phyloP scores from a whole-genome alignment of 2,888 invertebrate genomes.

The Dryobotodes eremita region DNA sequence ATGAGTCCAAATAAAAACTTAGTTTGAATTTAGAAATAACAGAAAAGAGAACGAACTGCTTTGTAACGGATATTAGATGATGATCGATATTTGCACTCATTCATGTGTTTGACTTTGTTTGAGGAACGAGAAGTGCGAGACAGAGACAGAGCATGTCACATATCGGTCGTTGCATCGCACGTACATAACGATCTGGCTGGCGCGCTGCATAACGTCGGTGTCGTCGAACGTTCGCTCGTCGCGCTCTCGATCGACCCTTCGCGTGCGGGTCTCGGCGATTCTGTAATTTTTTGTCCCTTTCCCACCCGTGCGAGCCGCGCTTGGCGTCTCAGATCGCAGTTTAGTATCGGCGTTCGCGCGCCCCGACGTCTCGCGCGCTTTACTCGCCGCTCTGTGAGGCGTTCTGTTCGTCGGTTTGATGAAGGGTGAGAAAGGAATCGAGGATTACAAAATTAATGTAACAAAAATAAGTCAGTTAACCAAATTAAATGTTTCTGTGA shows the following conservation, averaged over 20 bases:
- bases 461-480: slow-evolving; percentile 72
- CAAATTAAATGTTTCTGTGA: slow-evolving; percentile 65
- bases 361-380: slow-evolving; percentile 74
- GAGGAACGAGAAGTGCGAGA: slow-evolving; percentile 79
- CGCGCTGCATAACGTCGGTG: slow-evolving; percentile 95
- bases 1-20: slow-evolving; percentile 61
- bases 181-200: slow-evolving; percentile 97
- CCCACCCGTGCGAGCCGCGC: slow-evolving; percentile 77
- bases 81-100: slow-evolving; percentile 55
- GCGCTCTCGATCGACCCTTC: slow-evolving; percentile 90
- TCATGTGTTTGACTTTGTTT: slow-evolving; percentile 75
- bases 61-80: slow-evolving; percentile 1
- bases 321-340: slow-evolving; percentile 71
- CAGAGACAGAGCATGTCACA: slow-evolving; percentile 72
- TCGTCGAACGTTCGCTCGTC: slow-evolving; percentile 93
- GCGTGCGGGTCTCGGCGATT: slow-evolving; percentile 87
- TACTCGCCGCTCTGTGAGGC: slow-evolving; percentile 80
- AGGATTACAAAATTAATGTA: slow-evolving; percentile 78
- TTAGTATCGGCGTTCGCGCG: slow-evolving; percentile 74
- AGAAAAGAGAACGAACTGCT: slow-evolving; percentile 23
- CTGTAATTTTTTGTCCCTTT: slow-evolving; percentile 86
- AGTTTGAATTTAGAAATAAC: slow-evolving; percentile 20
- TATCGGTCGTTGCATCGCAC: slow-evolving; percentile 77
- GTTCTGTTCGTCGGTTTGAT: slow-evolving; percentile 71
- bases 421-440: slow-evolving; percentile 71